Conservation (phyloP, 2,888 invertebrate species). For the Candidula unifasciata region DNA sequence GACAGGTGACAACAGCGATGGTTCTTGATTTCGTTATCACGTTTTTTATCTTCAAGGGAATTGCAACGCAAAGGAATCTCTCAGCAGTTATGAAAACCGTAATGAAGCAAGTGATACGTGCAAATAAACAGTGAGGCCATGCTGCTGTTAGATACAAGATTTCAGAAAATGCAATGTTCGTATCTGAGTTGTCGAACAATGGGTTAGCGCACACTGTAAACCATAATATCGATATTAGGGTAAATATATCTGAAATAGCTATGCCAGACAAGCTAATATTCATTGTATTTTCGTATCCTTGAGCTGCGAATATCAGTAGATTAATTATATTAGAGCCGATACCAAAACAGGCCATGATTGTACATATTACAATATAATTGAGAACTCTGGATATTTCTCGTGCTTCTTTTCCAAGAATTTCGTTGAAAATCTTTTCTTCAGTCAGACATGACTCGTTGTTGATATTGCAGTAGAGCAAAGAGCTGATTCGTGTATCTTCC, state of each 20-base stretch:
- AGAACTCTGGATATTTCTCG: slow-evolving; percentile 12
- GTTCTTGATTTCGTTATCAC: slow-evolving; percentile 6
- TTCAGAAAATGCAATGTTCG: slow-evolving; percentile 92
- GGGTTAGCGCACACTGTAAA: slow-evolving; percentile 30
- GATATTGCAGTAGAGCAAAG: neutral
- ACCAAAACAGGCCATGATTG: neutral
- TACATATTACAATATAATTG: slow-evolving; percentile 14
- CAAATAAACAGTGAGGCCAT: slow-evolving; percentile 34
- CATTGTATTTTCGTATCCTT: slow-evolving; percentile 25
- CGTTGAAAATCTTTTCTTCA: neutral
- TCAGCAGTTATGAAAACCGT: slow-evolving; percentile 32
- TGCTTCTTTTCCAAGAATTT: neutral
- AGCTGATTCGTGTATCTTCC: no score
- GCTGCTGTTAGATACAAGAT: slow-evolving; percentile 82
- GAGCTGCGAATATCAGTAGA: neutral
- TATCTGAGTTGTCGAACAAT: neutral
- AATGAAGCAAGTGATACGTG: slow-evolving; percentile 16
- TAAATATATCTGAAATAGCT: slow-evolving; percentile 13
- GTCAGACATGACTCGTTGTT: neutral
- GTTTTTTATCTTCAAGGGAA: slow-evolving; percentile 20
- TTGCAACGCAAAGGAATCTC: slow-evolving; percentile 23
- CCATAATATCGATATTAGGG: slow-evolving; percentile 5
- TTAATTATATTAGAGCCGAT: slow-evolving; percentile 30
- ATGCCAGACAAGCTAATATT: slow-evolving; percentile 36
- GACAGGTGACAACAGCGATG: neutral